Evolutionary conservation across 2,888 invertebrate species (phyloP).

Genomic region (Apotomis betuletana): DNA sequence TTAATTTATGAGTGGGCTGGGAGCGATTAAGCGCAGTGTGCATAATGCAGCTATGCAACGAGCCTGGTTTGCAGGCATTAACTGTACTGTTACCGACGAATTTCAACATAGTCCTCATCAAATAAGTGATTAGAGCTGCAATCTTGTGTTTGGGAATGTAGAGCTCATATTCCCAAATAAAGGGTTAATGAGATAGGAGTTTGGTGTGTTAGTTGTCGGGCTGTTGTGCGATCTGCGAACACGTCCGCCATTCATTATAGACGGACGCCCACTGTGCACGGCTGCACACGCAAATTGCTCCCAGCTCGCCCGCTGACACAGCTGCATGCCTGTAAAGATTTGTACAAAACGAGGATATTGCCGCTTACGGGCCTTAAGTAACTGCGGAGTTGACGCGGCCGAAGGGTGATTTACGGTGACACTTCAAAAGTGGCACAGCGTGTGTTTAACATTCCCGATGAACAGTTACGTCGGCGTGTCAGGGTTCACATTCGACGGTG

Average conservation of each 20-base stretch:
- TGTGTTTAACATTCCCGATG: conserved; percentile 24
- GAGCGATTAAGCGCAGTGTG: conserved; percentile 55
- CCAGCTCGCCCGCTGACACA: conserved; percentile 70
- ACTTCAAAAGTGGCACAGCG: conserved; percentile 31
- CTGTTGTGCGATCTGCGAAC: conserved; percentile 63
- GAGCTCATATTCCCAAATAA: conserved; percentile 7
- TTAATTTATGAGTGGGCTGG: conserved; percentile 52
- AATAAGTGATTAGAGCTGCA: neutral
- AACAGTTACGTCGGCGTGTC: conserved; percentile 22
- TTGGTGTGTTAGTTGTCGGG: conserved; percentile 48
- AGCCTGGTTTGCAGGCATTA: conserved; percentile 41
- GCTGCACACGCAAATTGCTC: conserved; percentile 78
- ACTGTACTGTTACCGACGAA: conserved; percentile 24
- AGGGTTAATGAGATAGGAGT: conserved; percentile 37
- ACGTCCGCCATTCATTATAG: conserved; percentile 70
- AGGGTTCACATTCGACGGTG: conserved; percentile 14
- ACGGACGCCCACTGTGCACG: conserved; percentile 75
- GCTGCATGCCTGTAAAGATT: conserved; percentile 62
- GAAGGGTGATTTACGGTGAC: conserved; percentile 34
- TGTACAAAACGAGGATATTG: conserved; percentile 63
- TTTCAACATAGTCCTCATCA: neutral
- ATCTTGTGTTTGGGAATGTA: neutral
- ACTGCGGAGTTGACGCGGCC: conserved; percentile 36
- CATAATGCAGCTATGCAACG: conserved; percentile 46
- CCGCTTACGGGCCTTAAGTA: conserved; percentile 51